Conservation (phyloP, 2,888 invertebrate species). For the Troides oblongomaculatus region DNA sequence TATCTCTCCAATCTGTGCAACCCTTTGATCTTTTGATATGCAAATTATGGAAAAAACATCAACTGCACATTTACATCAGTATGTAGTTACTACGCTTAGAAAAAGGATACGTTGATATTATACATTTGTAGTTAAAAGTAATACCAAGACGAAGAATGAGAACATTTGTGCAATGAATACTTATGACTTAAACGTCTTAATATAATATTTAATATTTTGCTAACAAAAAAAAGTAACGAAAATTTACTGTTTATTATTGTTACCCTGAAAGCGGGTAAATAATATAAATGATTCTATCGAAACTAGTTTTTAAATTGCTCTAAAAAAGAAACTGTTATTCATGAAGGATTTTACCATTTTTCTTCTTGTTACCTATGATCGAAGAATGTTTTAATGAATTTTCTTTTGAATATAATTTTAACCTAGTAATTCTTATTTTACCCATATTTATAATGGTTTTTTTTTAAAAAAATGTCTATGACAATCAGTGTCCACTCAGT, state of each 20-base stretch:
- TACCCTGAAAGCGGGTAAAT: no score
- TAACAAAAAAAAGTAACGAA: no score
- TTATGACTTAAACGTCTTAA: background rate
- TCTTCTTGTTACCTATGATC: no score
- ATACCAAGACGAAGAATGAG: background rate
- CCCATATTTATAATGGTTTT: no score
- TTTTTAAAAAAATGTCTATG: no score
- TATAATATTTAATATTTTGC: background rate
- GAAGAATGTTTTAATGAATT: no score
- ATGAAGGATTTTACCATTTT: background rate
- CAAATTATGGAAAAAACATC: slow-evolving; percentile 14
- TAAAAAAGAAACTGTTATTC: background rate
- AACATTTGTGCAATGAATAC: no score
- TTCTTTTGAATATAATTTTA: no score
- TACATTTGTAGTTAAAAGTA: background rate
- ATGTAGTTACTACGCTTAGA: background rate
- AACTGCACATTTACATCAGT: background rate
- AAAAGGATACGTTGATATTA: background rate
- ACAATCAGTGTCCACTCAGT: no score
- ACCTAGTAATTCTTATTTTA: no score
- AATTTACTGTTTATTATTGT: no score
- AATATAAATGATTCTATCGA: background rate
- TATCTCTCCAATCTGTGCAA: slow-evolving; percentile 11
- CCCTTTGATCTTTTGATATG: slow-evolving; percentile 22
- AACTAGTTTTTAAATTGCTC: background rate